Conservation (phyloP, 2,888 invertebrate genomes). For the Ectemnius lituratus region DNA sequence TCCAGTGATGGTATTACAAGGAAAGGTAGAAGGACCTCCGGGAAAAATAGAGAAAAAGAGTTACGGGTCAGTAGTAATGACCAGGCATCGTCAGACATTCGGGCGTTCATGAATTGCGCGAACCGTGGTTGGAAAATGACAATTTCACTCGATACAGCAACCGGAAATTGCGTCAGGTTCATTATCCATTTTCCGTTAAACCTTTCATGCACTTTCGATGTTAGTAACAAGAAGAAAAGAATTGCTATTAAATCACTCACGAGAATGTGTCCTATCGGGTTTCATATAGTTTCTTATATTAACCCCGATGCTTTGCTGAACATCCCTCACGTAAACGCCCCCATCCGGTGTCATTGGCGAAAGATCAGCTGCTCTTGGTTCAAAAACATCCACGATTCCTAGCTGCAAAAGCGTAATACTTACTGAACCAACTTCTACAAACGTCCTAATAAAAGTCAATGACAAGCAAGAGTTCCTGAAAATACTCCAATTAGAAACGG, state of each 20-base stretch:
- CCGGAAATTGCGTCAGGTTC: slow-evolving; percentile 46
- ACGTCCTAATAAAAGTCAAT: no score
- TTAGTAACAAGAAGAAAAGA: not conserved
- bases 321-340: slow-evolving; percentile 89
- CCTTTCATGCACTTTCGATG: not conserved
- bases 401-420: slow-evolving; percentile 79
- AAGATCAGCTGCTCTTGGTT: slow-evolving; percentile 88
- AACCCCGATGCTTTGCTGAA: slow-evolving; percentile 91
- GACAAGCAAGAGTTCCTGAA: not conserved
- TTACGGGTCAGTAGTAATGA: not conserved
- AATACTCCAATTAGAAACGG: not conserved
- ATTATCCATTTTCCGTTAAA: not conserved
- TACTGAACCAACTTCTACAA: not conserved
- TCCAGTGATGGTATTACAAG: no score
- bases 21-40: no score
- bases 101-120: slow-evolving; percentile 12
- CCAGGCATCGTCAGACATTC: slow-evolving; percentile 42
- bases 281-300: slow-evolving; percentile 88
- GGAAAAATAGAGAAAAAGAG: slow-evolving; percentile 3
- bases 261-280: slow-evolving; percentile 76
- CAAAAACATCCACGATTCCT: slow-evolving; percentile 88
- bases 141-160: slow-evolving; percentile 47
- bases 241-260: slow-evolving; percentile 62
- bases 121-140: slow-evolving; percentile 37
- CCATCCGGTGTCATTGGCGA: slow-evolving; percentile 87